phyloP scores from a whole-genome alignment of 2,113 vertebrate genomes.

The Neomonachus schauinslandi region DNA sequence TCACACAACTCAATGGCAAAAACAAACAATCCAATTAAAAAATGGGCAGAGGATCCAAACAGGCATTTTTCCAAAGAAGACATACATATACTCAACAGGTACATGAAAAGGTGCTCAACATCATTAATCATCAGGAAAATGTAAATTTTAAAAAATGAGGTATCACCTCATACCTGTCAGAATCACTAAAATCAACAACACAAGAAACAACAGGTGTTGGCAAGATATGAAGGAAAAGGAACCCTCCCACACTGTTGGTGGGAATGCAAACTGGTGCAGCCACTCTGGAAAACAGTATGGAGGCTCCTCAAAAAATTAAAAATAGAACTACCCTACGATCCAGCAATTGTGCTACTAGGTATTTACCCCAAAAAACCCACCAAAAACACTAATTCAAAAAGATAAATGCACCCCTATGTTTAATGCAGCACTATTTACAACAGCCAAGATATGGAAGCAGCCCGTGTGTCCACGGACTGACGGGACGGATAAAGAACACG shows the following conservation, averaged over 20 bases:
- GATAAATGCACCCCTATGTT: background rate
- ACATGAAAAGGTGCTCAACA: background rate
- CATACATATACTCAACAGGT: background rate
- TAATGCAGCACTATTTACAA: background rate
- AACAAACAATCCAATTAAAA: background rate
- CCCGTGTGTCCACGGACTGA: too few species aligned
- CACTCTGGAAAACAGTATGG: background rate
- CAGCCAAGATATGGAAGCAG: background rate
- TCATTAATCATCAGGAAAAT: background rate
- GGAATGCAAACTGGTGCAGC: background rate
- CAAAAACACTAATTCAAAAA: background rate
- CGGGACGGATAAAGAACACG: rapidly evolving
- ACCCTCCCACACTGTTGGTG: background rate
- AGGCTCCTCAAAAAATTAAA: background rate
- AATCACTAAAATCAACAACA: too few species aligned
- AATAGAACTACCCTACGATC: background rate
- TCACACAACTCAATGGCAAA: background rate
- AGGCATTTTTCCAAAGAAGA: background rate
- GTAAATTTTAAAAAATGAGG: background rate
- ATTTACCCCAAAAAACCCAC: background rate
- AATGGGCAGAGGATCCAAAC: background rate
- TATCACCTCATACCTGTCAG: background rate
- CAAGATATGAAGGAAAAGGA: rapidly evolving
- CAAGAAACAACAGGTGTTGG: background rate
- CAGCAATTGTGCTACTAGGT: background rate